Conservation (phyloP, 1,140 invertebrate species). For the Drosophila kohkoa region DNA sequence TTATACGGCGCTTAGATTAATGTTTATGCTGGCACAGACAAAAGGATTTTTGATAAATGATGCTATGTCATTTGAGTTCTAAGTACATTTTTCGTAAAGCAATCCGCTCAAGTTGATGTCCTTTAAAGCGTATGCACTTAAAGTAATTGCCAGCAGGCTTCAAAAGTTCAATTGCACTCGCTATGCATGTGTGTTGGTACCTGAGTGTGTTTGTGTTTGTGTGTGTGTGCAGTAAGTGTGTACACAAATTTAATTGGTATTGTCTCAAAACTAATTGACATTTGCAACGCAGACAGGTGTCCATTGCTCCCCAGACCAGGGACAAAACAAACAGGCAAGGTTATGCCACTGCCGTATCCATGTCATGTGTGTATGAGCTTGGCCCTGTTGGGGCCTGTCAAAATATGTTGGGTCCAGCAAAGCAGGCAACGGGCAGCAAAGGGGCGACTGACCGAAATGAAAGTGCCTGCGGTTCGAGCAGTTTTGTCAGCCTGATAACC, state of each 20-base stretch:
- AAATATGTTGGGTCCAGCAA: conserved; percentile 44
- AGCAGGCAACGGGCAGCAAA: neutral
- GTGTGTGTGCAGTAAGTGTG: conserved; percentile 9
- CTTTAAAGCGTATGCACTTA: conserved; percentile 50
- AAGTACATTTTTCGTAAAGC: conserved; percentile 48
- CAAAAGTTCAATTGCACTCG: conserved; percentile 40
- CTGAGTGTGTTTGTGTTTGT: neutral
- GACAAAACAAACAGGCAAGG: conserved; percentile 34
- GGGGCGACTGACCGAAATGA: conserved; percentile 33
- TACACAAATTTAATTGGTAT: conserved; percentile 61
- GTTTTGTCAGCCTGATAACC: conserved; percentile 11
- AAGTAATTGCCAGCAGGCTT: conserved; percentile 45
- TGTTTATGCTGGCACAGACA: conserved; percentile 68
- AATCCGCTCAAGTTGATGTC: conserved; percentile 32
- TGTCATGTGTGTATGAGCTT: conserved; percentile 12
- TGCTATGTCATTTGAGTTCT: conserved; percentile 39
- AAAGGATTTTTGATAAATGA: conserved; percentile 81
- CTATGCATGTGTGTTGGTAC: neutral
- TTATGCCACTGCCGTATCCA: neutral
- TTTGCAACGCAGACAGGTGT: conserved; percentile 66
- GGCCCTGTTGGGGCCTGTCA: conserved; percentile 45
- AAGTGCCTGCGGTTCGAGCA: conserved; percentile 20
- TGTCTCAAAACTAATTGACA: conserved; percentile 69
- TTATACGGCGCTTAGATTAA: conserved; percentile 68
- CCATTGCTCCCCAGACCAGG: conserved; percentile 30